These are phyloP conservation scores for Rattus rattus DNA, from an alignment of 2,113 vertebrate genomes.

Conservation along the genomic window DNA sequence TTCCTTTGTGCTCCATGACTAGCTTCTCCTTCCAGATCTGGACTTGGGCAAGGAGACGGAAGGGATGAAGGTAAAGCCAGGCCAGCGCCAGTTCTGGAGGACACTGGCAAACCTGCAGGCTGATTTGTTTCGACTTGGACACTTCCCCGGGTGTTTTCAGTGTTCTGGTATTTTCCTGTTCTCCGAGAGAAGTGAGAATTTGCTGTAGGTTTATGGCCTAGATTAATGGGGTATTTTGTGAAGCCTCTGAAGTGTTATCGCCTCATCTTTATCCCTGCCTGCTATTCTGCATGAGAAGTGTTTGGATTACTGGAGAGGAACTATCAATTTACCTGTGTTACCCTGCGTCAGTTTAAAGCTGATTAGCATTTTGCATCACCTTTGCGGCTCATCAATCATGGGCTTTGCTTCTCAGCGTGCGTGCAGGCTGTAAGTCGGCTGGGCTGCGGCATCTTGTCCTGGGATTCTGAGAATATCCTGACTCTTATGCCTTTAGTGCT, in stretches of 20 bases:
- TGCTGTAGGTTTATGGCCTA: slow-evolving; percentile 61
- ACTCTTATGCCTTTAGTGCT: background rate
- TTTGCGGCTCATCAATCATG: slow-evolving; percentile 77
- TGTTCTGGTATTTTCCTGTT: slow-evolving; percentile 17
- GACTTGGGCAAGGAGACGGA: background rate
- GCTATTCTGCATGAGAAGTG: slow-evolving; percentile 55
- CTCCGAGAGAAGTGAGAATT: slow-evolving; percentile 38
- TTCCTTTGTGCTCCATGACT: background rate
- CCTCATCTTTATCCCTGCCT: slow-evolving; percentile 66
- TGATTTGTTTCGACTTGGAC: background rate
- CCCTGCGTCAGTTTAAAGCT: slow-evolving; percentile 71
- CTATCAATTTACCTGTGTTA: slow-evolving; percentile 72
- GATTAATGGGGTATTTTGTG: slow-evolving; percentile 66
- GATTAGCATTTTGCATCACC: slow-evolving; percentile 82
- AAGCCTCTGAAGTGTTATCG: slow-evolving; percentile 66
- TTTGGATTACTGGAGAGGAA: slow-evolving; percentile 68
- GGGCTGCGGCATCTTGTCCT: slow-evolving; percentile 40
- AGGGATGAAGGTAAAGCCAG: background rate
- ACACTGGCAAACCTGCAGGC: background rate
- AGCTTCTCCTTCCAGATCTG: background rate
- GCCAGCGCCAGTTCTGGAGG: background rate
- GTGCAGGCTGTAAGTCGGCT: slow-evolving; percentile 64
- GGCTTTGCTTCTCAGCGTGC: background rate
- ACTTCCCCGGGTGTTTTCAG: background rate
- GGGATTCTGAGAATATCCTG: slow-evolving; percentile 70